Evolutionary conservation across 2,888 invertebrate species (phyloP), one percentile per base, ranked within the genome.

Genomic region (Perdita meconis): DNA sequence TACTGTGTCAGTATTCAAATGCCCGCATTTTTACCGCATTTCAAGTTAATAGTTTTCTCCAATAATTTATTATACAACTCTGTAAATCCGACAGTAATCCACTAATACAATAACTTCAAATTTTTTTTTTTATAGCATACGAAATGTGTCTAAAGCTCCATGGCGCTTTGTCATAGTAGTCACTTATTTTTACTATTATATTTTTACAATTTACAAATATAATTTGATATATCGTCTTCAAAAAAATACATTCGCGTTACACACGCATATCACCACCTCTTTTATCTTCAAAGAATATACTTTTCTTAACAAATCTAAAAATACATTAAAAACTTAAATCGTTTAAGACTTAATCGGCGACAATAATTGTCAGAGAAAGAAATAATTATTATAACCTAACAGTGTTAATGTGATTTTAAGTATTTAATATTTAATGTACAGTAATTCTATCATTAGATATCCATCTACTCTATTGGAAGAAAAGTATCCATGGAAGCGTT

Each of bases 161-260:
- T 38, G 67, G 57, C 44, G n/a, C 19, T 42, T 53, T 57, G 51
- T 60, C 38, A 53, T 24, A 81, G 72, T 67, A 77, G 75, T 72
- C 65, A 50, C 59, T 42, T 66, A 70, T 47, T 61, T 63, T 80
- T 78, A 70, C 78, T 84, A 83, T 81, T 86, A 88, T 89, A 88
- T 89, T 88, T 91, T 89, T 90, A 90, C 87, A 92, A 90, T 91
- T 91, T 92, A 92, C 90, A 92, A 90, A 88, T 90, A 91, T 91
- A 88, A 89, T 90, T 90, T 89, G 85, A 90, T 90, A 89, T 87
- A 87, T 86, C 82, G 69, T 87, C 82, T 79, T 89, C 86, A 77
- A 90, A 91, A 30, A 91, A 92, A 91, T 91, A 91, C 90, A 91
- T 89, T 89, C 86, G 84, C 84, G 85, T 80, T 82, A 81, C 82